phyloP scores from a whole-genome alignment of 2,113 vertebrate genomes.

The Urocolius indicus region DNA sequence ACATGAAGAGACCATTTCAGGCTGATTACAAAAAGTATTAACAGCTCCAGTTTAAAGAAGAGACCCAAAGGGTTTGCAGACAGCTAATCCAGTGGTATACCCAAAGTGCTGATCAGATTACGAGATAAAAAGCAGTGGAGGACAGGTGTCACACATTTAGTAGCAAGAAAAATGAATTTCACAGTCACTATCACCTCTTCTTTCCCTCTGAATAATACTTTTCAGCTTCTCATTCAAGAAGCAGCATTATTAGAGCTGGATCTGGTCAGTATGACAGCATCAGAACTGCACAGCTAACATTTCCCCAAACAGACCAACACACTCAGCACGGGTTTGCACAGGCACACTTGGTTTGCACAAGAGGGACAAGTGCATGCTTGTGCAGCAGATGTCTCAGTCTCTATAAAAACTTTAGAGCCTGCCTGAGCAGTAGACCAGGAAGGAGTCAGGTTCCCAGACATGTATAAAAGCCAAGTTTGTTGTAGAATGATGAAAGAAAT shows the following conservation, averaged over 20 bases:
- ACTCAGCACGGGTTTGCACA: background rate
- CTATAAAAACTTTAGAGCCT: background rate
- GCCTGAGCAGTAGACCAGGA: background rate
- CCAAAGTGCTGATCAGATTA: background rate
- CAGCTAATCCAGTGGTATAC: background rate
- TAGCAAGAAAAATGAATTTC: background rate
- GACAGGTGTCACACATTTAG: background rate
- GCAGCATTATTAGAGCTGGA: background rate
- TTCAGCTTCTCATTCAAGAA: background rate
- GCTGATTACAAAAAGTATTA: conserved; percentile 9
- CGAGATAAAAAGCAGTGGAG: background rate
- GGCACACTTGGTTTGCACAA: background rate
- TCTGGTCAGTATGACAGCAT: background rate
- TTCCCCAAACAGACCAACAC: background rate
- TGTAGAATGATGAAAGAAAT: background rate
- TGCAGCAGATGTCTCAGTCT: background rate
- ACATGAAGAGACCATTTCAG: background rate
- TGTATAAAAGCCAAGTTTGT: background rate
- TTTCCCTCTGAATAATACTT: background rate
- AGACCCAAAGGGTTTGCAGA: background rate
- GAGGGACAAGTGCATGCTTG: background rate
- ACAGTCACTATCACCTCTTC: background rate
- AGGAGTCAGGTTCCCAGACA: background rate
- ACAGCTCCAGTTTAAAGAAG: background rate
- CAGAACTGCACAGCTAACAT: background rate